Evolutionary conservation across 2,888 invertebrate genomes (phyloP), one percentile per base, ranked within the genome.

Genomic region (Eristalis intricaria): DNA sequence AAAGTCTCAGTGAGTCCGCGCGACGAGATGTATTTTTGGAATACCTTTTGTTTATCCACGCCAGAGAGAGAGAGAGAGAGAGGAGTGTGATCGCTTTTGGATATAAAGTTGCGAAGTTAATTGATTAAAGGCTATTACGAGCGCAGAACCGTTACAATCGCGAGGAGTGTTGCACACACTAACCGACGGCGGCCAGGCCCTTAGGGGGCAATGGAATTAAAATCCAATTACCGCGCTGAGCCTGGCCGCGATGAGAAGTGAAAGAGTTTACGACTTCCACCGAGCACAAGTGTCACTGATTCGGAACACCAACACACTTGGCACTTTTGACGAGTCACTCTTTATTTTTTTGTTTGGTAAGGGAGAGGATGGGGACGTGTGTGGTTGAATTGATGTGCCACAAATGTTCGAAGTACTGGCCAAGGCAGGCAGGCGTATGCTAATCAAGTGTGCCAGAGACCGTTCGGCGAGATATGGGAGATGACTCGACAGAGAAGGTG

Each of bases 201-300:
- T 65, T 10, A 35, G 22, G 35, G 43, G 64, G 60, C 43, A 64
- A 70, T 79, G 58, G 73, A 73, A 81, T 81, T 64, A 77, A 77
- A 81, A 73, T 69, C 73, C 76, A 85, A 81, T 85, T 86, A 78
- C 65, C 61, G 56, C 32, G 61, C 32, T 74, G 69, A 69, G 32
- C 71, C n/a, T n/a, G 43, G 35, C 19, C 56, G 40, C 32, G 43
- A 43, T 43, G 43, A 5, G 43, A 43, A 19, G 50, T n/a, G 50
- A 50, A 50, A 19, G 50, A 19, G 19, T 50, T 50, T 50, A 19
- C 50, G 50, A 19, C 50, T 19, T 50, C 50, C 50, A 50, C 0
- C 19, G 50, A 50, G 50, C 50, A 8, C 50, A 50, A 50, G 50
- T 50, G 19, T 50, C 50, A 50, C 50, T 19, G 50, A 19, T n/a